phyloP scores from a whole-genome alignment of 2,113 vertebrate genomes.

The Sylvilagus bachmani region DNA sequence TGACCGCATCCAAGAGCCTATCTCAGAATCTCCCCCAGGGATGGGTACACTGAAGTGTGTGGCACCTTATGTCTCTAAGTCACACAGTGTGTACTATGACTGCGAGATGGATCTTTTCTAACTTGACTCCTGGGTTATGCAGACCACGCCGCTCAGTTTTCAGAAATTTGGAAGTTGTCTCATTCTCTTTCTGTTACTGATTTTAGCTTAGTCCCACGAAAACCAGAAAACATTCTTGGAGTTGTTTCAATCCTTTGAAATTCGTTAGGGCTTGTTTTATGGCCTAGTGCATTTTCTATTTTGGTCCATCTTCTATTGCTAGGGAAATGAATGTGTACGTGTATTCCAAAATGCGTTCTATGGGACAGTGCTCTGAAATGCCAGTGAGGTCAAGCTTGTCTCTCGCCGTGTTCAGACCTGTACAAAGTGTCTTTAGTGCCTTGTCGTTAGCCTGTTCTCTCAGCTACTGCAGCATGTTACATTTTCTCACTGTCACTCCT shows the following conservation, averaged over 20 bases:
- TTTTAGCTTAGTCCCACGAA: conserved; percentile 74
- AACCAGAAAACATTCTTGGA: conserved; percentile 71
- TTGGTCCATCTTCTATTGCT: conserved; percentile 64
- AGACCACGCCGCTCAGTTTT: conserved; percentile 58
- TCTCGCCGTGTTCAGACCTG: neutral
- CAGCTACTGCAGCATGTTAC: neutral
- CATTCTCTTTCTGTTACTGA: conserved; percentile 73
- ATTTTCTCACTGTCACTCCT: neutral
- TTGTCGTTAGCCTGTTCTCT: neutral
- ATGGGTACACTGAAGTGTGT: neutral
- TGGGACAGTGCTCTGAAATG: neutral
- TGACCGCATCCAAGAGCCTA: neutral
- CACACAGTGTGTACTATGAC: neutral
- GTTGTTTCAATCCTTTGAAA: conserved; percentile 76
- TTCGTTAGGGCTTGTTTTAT: conserved; percentile 64
- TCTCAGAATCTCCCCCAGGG: neutral
- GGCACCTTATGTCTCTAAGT: neutral
- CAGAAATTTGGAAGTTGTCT: conserved; percentile 64
- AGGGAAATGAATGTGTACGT: conserved; percentile 24
- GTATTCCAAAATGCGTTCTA: neutral
- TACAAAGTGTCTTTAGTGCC: neutral
- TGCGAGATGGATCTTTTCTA: conserved; percentile 4
- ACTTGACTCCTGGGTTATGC: conserved; percentile 33
- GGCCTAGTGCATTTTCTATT: conserved; percentile 65
- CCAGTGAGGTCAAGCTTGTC: neutral